Conservation (phyloP, 2,113 vertebrate genomes). For the Anguilla rostrata region DNA sequence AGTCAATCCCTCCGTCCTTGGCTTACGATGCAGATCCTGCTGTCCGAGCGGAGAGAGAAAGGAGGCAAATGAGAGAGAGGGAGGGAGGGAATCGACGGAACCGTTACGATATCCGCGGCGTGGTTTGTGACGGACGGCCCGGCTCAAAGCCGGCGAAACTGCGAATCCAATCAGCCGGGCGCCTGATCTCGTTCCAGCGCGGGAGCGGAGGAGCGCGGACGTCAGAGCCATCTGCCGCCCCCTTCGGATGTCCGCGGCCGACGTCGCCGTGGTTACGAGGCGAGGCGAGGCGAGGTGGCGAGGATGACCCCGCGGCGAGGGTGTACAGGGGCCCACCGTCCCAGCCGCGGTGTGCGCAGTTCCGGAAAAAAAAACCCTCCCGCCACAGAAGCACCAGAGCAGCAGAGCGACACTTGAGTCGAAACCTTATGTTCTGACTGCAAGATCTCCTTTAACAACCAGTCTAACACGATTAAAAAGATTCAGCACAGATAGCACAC, state of each 20-base stretch:
- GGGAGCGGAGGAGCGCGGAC: conserved; percentile 28
- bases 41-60: background rate
- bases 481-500: too few relatives aligned
- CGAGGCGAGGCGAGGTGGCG: conserved; percentile 18
- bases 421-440: too few relatives aligned
- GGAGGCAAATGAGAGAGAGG: background rate
- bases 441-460: too few relatives aligned
- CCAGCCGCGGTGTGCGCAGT: background rate
- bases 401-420: too few relatives aligned
- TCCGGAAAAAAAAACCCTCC: conserved; percentile 12
- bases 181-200: conserved; percentile 39
- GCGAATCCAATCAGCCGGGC: conserved; percentile 42
- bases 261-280: conserved; percentile 42
- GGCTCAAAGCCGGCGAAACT: conserved; percentile 38
- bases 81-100: conserved; percentile 2
- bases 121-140: conserved; percentile 28
- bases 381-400: conserved; percentile 21
- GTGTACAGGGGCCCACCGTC: conserved; percentile 9
- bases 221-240: conserved; percentile 47
- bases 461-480: too few relatives aligned
- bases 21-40: background rate
- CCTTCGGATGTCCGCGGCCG: conserved; percentile 39
- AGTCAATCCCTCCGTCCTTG: background rate
- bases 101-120: background rate
- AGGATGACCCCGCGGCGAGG: conserved; percentile 19